Percentiles rank a stretch among this genome's conserved stretches.
These are phyloP conservation scores for Rotaria macrura DNA, from an alignment of 2,888 invertebrate species.

Conservation along the genomic window DNA sequence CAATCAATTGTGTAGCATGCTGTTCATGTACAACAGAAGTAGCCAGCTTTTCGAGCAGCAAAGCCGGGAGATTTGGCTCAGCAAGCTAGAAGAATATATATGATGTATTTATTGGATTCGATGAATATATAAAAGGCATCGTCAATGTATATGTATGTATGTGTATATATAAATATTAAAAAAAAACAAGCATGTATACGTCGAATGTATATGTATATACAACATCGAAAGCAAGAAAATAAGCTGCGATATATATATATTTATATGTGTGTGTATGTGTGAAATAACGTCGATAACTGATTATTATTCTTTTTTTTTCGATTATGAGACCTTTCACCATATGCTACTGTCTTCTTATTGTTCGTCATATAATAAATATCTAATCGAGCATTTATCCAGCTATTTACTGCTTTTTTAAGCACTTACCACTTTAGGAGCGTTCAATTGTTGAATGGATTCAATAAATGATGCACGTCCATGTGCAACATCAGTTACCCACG, in stretches of 20 bases:
- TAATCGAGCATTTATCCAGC: background rate
- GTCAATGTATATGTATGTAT: background rate
- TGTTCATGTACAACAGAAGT: background rate
- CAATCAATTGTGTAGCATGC: background rate
- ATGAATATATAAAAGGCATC: background rate
- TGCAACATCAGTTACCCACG: background rate
- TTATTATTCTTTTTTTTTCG: background rate
- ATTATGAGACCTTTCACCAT: background rate
- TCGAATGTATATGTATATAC: background rate
- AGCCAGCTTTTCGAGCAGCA: background rate
- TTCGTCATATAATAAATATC: background rate
- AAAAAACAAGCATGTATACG: background rate
- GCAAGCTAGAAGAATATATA: background rate
- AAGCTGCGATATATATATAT: background rate
- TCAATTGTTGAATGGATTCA: background rate
- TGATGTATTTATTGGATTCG: background rate
- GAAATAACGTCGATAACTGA: background rate
- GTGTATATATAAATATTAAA: too few species aligned
- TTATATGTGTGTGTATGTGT: too few species aligned
- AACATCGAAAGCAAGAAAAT: background rate
- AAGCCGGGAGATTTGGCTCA: background rate
- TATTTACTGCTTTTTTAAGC: background rate
- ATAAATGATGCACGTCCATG: constrained; percentile 3
- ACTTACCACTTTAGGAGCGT: constrained; percentile 7
- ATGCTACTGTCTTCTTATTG: background rate